Percentiles rank a stretch among this genome's conserved stretches.
Conservation (phyloP, 2,113 vertebrate species). For the Megatriorchis doriae region DNA sequence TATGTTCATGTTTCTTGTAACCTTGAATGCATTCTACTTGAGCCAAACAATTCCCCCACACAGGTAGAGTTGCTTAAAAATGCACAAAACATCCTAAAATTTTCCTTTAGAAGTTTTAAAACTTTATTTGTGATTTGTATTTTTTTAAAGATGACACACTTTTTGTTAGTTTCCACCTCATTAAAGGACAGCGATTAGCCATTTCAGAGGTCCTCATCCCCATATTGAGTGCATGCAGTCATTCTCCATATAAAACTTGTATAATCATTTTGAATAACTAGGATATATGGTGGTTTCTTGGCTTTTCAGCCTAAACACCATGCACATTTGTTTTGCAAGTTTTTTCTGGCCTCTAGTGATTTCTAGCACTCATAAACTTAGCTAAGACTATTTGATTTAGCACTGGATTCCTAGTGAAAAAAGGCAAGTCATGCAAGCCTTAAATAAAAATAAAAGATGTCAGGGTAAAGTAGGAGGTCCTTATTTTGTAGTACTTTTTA, state of each 20-base stretch:
- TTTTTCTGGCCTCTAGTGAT: background rate
- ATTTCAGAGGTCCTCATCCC: background rate
- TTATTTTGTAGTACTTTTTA: background rate
- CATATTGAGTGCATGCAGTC: background rate
- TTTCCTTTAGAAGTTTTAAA: background rate
- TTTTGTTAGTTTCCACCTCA: background rate
- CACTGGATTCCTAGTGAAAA: background rate
- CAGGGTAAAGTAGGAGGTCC: background rate
- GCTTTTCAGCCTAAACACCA: background rate
- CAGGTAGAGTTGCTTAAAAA: background rate
- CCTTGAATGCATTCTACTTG: background rate
- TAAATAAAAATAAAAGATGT: background rate
- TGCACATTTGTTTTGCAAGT: background rate
- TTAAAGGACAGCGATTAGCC: background rate
- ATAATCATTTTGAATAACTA: background rate
- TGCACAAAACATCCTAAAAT: background rate
- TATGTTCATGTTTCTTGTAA: background rate
- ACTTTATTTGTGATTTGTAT: background rate
- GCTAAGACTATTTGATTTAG: background rate
- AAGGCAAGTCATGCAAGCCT: background rate
- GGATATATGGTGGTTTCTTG: background rate
- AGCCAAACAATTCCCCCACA: rapidly evolving
- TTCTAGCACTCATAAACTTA: background rate
- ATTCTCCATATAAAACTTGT: background rate
- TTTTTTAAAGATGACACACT: background rate